Percentiles rank a stretch among this genome's conserved stretches.
phyloP scores from a whole-genome alignment of 1,140 invertebrate genomes.

The Branchinecta lynchi region DNA sequence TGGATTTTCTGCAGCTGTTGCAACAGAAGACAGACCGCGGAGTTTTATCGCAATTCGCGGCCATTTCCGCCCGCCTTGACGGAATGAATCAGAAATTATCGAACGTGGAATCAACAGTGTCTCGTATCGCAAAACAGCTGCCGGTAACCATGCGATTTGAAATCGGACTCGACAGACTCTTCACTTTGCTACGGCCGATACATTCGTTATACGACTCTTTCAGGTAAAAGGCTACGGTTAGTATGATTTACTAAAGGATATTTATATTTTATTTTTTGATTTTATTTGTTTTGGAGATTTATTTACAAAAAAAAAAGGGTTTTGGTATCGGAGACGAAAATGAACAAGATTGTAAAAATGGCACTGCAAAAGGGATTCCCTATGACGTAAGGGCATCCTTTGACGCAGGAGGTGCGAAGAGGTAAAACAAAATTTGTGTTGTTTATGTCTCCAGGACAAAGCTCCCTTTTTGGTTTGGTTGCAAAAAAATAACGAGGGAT shows the following conservation, averaged over 20 bases:
- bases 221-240: constrained; percentile 19
- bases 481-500: too few relatives aligned
- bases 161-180: constrained; percentile 24
- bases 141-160: constrained; percentile 23
- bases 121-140: constrained; percentile 19
- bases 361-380: too few relatives aligned
- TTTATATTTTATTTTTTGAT: constrained; percentile 14
- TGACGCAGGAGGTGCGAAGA: too few relatives aligned
- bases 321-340: too few relatives aligned
- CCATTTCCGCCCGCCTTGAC: constrained; percentile 19
- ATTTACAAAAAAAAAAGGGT: too few relatives aligned
- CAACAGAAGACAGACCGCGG: constrained; percentile 9
- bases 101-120: constrained; percentile 21
- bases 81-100: constrained; percentile 23
- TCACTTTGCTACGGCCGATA: constrained; percentile 24
- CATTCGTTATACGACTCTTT: constrained; percentile 25
- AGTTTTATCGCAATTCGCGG: constrained; percentile 15
- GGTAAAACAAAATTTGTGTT: too few relatives aligned
- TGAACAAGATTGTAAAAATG: too few relatives aligned
- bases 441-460: too few relatives aligned
- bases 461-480: too few relatives aligned
- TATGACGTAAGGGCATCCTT: too few relatives aligned
- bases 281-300: too few relatives aligned
- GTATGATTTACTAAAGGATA: constrained; percentile 16
- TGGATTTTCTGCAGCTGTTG: background rate